Base-by-base conservation (phyloP, 1,140 invertebrate species). In the Metaphire vulgaris region DNA sequence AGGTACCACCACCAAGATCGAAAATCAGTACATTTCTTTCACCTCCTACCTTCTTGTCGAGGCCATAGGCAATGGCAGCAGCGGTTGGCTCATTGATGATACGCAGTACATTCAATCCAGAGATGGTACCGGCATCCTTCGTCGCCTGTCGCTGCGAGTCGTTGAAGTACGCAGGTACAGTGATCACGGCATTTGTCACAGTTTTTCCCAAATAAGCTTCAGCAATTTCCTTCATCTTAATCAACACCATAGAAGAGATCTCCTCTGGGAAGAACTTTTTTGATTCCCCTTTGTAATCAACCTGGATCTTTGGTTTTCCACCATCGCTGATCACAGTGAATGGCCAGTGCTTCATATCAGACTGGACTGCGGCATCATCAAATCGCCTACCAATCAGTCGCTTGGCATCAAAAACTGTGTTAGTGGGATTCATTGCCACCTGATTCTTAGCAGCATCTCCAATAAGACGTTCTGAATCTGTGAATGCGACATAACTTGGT, bases 331-430 rank as follows among this genome's bases (percentile, higher is more conserved):
- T 93, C 76, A 96, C 88, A 77, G 91, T 91, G 89, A 90, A 90
- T 12, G 89, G 88, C 89, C 89, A 90, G 73, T 88, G 85, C 80
- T 90, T 90, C 83, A 89, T 89, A 79, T 90, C 90, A 0, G 79
- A 76, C 77, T 88, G 91, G 30, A 94, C 91, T 78, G 90, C 90
- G 0, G 86, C 82, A 82, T 94, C 93, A 78, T 92, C 90, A 81
- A 90, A 94, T 80, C 89, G 89, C 41, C 92, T 88, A 1, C 92
- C 92, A 76, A 93, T 92, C 32, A 88, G 84, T 33, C 92, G 89
- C 85, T 93, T 93, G 29, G 92, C 92, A 80, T 89, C 93, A 87
- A 97, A 98, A 85, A 98, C 92, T 76, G 96, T 97, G 89, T 98
- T 97, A 83, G 91, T 91, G 74, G 95, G 93, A 86, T 98, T 97